A percentile compares a stretch with the other conserved stretches of the same genome.
phyloP scores from a whole-genome alignment of 2,797 vertebrate genomes.

The Loris lydekkerianus region DNA sequence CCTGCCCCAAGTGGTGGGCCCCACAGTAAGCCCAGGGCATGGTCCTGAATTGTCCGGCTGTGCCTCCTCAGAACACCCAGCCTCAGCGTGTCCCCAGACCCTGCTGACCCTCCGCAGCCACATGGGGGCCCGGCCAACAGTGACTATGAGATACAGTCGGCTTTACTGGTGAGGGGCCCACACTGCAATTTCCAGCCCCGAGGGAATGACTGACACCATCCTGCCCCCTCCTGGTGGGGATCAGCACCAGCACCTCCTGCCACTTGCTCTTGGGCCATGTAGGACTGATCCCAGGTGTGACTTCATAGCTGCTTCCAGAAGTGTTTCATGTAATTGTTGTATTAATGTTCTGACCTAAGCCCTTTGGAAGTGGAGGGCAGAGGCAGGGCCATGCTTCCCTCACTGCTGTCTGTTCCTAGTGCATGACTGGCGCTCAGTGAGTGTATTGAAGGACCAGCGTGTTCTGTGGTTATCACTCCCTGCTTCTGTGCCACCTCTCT shows the following conservation, averaged over 20 bases:
- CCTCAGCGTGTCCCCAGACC: background rate
- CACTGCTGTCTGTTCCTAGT: background rate
- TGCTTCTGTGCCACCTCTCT: background rate
- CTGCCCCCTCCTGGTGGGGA: background rate
- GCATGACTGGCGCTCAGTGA: background rate
- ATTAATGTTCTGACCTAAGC: background rate
- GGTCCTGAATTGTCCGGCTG: accelerated
- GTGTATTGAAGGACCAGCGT: background rate
- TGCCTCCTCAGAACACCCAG: background rate
- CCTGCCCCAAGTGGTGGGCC: background rate
- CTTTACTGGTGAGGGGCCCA: background rate
- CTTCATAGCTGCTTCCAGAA: background rate
- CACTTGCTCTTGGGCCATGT: background rate
- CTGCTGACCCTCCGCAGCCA: background rate
- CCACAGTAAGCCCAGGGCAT: background rate
- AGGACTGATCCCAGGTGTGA: background rate
- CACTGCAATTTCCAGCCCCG: background rate
- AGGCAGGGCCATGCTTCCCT: background rate
- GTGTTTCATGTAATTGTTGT: background rate
- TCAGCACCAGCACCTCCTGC: background rate
- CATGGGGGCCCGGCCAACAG: background rate
- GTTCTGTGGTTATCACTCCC: background rate
- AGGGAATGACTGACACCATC: background rate
- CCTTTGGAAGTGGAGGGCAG: background rate
- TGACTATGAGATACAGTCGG: too few relatives aligned